Base-by-base conservation (phyloP, 2,113 vertebrate genomes). In the Nanorana parkeri region DNA sequence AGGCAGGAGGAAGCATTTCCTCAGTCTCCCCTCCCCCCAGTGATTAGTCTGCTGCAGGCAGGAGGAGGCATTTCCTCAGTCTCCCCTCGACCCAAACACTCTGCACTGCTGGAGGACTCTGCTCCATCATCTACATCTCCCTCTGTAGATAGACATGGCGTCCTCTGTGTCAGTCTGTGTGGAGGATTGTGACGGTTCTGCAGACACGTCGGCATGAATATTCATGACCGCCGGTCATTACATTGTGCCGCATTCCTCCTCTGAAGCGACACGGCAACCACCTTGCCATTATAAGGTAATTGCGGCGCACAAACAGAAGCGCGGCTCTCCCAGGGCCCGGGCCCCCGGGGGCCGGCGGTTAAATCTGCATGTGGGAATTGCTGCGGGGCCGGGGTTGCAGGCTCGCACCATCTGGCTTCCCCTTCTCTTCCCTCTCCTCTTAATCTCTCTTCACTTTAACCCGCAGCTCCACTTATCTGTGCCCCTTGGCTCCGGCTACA, bases 351-450 rank as follows among this genome's bases (percentile, higher is more conserved):
- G 55, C n/a, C 67, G 6, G 54, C 67, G 71, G 54, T 72, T n/a
- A 81, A 81, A 81, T 81, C 80, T 76, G 64, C 76, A 72, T 83
- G 80, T 83, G 80, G 80, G 80, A 83, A 83, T 83, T 68, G 73
- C 54, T 76, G 63, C 15, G 1, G 24, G 29, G 80, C 61, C 17
- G 8, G 16, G 63, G 80, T 67, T 83, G 71, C 72, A 83, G 63
- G 63, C 29, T 60, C 15, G 54, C 58, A 76, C 80, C 80, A 83
- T 83, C 80, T 83, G 80, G 80, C 72, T 26, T 76, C 63, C 29
- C 54, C 21, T n/a, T 67, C 60, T 83, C 78, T 68, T 80, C 65
- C 69, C 55, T 67, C 55, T 32, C 72, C 52, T 63, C 64, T 83
- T 83, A 83, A 83, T 83, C 80, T 83, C 80, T 83, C 80, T 83